These are phyloP conservation scores for Columba guinea DNA, from an alignment of 2,797 vertebrate species.

Conservation along the genomic window DNA sequence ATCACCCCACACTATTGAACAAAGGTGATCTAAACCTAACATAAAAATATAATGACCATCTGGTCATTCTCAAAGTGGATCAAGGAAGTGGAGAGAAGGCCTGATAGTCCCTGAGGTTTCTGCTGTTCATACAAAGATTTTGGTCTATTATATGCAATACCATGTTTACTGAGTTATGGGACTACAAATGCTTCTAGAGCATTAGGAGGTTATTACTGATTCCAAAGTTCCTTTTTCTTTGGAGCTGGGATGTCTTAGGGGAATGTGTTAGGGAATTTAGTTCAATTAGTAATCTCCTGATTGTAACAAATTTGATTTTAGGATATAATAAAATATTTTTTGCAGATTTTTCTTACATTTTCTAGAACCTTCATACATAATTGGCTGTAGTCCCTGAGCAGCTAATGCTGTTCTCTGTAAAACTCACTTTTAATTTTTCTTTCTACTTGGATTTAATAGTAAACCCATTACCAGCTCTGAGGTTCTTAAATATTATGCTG, in stretches of 20 bases:
- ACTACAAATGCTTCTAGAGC: not conserved
- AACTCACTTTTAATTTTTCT: not conserved
- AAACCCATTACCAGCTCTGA: not conserved
- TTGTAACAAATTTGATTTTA: not conserved
- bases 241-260: not conserved
- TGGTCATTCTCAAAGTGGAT: not conserved
- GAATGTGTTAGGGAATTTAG: not conserved
- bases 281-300: not conserved
- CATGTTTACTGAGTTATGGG: not conserved
- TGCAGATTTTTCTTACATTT: not conserved
- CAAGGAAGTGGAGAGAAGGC: not conserved
- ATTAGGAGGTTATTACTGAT: not conserved
- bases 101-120: not conserved
- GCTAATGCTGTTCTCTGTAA: not conserved
- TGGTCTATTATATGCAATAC: not conserved
- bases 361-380: not conserved
- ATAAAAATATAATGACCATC: not conserved
- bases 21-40: not conserved
- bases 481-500: not conserved
- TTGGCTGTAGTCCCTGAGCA: not conserved
- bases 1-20: not conserved
- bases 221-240: not conserved
- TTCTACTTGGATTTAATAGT: slow-evolving; percentile 15
- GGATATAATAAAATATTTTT: not conserved
- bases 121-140: not conserved